A percentile compares a stretch with the other conserved stretches of the same genome.
Evolutionary conservation across 2,888 invertebrate species (phyloP).

Genomic region (Reticulitermes lucifugus): DNA sequence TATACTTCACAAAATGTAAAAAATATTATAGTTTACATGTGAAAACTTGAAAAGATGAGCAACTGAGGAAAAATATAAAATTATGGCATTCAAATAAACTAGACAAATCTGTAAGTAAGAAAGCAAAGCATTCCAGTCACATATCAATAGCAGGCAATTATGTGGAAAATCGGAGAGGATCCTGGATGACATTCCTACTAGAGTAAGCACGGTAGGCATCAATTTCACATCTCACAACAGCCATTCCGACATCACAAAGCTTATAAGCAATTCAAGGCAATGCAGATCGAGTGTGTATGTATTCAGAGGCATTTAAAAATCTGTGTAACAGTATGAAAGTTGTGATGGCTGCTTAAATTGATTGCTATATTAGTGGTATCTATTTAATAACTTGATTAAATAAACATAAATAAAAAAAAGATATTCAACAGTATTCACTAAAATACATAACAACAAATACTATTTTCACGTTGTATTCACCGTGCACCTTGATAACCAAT

Average conservation of each 20-base stretch:
- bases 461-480: not conserved
- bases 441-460: not conserved
- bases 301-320: not conserved
- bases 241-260: not conserved
- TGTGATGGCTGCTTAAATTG: too few relatives aligned
- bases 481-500: too few relatives aligned
- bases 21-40: slow-evolving; percentile 3
- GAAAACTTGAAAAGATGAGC: slow-evolving; percentile 17
- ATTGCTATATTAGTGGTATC: not conserved
- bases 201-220: not conserved
- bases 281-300: not conserved
- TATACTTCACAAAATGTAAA: not conserved
- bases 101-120: not conserved
- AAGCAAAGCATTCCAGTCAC: slow-evolving; percentile 16
- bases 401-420: not conserved
- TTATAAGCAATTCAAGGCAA: slow-evolving; percentile 4
- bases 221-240: slow-evolving; percentile 11
- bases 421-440: too few relatives aligned
- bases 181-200: not conserved
- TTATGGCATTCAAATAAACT: slow-evolving; percentile 4
- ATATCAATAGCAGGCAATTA: not conserved
- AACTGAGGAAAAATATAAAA: slow-evolving; percentile 4
- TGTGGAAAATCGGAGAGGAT: slow-evolving; percentile 8
- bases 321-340: not conserved
- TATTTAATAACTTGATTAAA: not conserved